Evolutionary conservation across 2,888 invertebrate species (phyloP).

Genomic region (Calameuta filiformis): DNA sequence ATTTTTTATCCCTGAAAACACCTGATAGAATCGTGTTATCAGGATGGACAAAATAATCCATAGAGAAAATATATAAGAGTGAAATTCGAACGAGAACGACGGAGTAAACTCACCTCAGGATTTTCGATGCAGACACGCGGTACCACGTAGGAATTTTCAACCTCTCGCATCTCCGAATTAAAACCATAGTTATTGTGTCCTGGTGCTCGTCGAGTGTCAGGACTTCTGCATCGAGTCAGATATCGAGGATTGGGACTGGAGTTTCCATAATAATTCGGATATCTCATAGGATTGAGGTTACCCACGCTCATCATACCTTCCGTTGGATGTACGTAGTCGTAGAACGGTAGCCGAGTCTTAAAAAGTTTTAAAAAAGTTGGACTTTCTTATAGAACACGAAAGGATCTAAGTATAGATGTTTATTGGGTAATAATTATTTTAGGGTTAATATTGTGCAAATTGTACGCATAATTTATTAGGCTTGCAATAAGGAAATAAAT

Average conservation of each 20-base stretch:
- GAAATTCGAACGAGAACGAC: neutral
- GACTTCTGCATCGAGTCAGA: slow-evolving; percentile 19
- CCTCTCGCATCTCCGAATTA: slow-evolving; percentile 57
- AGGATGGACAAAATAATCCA: neutral
- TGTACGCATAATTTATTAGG: neutral
- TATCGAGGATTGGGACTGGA: slow-evolving; percentile 46
- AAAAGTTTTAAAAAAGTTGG: neutral
- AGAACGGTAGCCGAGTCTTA: slow-evolving; percentile 48
- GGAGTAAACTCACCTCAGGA: slow-evolving; percentile 40
- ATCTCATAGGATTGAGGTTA: slow-evolving; percentile 24
- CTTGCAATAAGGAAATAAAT: neutral
- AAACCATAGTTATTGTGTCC: slow-evolving; percentile 59
- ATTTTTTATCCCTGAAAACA: neutral
- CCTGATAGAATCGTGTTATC: neutral
- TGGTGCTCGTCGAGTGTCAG: slow-evolving; percentile 40
- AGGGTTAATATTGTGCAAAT: neutral
- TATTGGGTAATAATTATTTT: neutral
- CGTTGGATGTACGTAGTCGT: slow-evolving; percentile 53
- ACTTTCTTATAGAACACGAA: neutral
- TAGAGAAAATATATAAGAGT: neutral
- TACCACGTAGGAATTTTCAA: slow-evolving; percentile 51
- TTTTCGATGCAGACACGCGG: slow-evolving; percentile 55
- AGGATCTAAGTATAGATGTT: neutral
- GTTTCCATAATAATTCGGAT: slow-evolving; percentile 54
- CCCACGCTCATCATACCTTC: slow-evolving; percentile 29